Evolutionary conservation across 2,888 invertebrate genomes (phyloP).

Genomic region (Phytoseiulus persimilis): DNA sequence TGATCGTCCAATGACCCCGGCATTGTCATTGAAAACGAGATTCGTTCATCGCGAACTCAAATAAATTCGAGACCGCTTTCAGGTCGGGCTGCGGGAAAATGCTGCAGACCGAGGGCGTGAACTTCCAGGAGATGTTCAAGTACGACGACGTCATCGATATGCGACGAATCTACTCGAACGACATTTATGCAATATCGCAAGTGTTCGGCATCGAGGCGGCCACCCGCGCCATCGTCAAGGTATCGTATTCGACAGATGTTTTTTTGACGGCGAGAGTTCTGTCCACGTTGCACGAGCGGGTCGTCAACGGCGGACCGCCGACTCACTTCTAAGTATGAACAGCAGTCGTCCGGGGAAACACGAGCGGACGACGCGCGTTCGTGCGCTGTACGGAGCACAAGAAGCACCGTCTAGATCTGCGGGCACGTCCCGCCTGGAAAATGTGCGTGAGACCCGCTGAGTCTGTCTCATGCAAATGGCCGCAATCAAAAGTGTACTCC

Average conservation of each 20-base stretch:
- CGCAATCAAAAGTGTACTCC: neutral
- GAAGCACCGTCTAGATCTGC: neutral
- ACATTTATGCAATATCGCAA: constrained; percentile 78
- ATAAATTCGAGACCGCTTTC: neutral
- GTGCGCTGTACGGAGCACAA: neutral
- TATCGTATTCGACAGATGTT: constrained; percentile 47
- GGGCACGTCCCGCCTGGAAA: neutral
- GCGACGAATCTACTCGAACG: constrained; percentile 78
- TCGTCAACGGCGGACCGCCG: too few species aligned
- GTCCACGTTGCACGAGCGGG: too few species aligned
- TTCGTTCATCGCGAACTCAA: too few species aligned
- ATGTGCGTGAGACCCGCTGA: neutral
- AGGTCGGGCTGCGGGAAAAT: constrained; percentile 52
- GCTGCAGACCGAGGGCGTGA: constrained; percentile 90
- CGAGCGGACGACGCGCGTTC: neutral
- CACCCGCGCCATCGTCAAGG: constrained; percentile 72
- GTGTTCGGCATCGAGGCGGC: constrained; percentile 97
- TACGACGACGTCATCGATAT: constrained; percentile 69
- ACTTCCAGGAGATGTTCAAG: constrained; percentile 80
- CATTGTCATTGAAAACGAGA: neutral
- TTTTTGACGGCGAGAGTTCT: neutral
- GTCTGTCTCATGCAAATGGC: neutral
- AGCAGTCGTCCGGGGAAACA: neutral
- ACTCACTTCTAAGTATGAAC: too few species aligned
- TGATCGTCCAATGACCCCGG: neutral